Evolutionary conservation across 2,888 invertebrate genomes (phyloP).

Genomic region (Rotaria sp.): DNA sequence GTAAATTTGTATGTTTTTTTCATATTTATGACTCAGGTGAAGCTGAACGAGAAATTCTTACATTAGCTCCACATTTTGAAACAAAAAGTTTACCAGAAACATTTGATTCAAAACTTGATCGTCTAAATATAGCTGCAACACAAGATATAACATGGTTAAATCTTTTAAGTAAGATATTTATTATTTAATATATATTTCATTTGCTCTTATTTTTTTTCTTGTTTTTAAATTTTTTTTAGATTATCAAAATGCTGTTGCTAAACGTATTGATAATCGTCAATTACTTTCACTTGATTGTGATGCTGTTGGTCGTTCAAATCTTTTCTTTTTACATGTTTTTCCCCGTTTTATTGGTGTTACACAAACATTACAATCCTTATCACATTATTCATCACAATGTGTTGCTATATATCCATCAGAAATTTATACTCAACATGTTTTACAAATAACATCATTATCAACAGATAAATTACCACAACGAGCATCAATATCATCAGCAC

Average conservation of each 20-base stretch:
- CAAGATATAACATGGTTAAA: constrained; percentile 22
- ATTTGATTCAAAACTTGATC: constrained; percentile 33
- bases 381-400: neutral
- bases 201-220: neutral
- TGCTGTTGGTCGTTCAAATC: constrained; percentile 13
- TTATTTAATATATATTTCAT: neutral
- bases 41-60: constrained; percentile 34
- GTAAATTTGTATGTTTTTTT: neutral
- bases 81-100: constrained; percentile 29
- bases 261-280: constrained; percentile 29
- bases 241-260: constrained; percentile 2
- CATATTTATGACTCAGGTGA: neutral
- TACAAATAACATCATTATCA: neutral
- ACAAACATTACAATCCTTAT: neutral
- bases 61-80: constrained; percentile 40
- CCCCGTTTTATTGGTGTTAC: constrained; percentile 19
- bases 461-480: neutral
- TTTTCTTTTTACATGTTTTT: constrained; percentile 2
- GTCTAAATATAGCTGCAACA: neutral
- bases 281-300: constrained; percentile 14
- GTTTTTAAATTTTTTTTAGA: neutral
- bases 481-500: neutral
- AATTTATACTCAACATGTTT: neutral
- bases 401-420: neutral
- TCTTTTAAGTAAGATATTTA: neutral